Evolutionary conservation across 2,113 vertebrate species (phyloP), one percentile per base, ranked within the genome.

Genomic region (Anthoscopus minutus): DNA sequence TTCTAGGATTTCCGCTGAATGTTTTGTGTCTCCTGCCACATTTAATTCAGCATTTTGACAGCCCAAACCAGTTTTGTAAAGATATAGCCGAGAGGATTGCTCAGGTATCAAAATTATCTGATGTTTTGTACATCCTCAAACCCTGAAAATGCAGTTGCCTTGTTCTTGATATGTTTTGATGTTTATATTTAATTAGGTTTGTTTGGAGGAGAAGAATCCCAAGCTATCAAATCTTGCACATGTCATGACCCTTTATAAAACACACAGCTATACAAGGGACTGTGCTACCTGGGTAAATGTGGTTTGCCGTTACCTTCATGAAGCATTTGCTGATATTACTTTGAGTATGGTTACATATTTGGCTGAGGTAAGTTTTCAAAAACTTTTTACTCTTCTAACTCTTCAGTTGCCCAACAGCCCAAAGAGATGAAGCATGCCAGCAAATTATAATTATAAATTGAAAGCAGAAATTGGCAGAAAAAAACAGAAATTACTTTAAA

Each of bases 181-280:
- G 33, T 94, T 96, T 87, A 33, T 93, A 19, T 96, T 71, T 81
- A 70, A 35, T 92, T 96, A 99, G 99, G 99, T 99, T 93, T 99
- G 99, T 97, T 96, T 99, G 95, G 98, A 98, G 96, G 99, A 99
- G 95, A 99, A 99, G 96, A 98, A 99, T 85, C 98, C 99, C 27
- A 99, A 99, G 93, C 97, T 99, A 15, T 99, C 99, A 50, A 99
- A 99, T 85, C 96, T 99, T 91, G 99, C 99, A 19, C 99, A 99
- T 33, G 99, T 99, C 45, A 99, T 99, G 99, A 99, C 99, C 25
- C 98, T 99, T 57, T 99, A 99, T 93, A 99, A 99, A 97, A 99
- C 98, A 3, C 99, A 99, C 38, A 99, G 99, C 83, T 99, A 99
- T 92, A 99, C 99, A 2, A 98, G 99, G 66, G 99, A 99, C 96